Percentiles rank a stretch among this genome's conserved stretches.
Conservation (phyloP, 1,140 invertebrate species). For the Teleopsis dalmanni region DNA sequence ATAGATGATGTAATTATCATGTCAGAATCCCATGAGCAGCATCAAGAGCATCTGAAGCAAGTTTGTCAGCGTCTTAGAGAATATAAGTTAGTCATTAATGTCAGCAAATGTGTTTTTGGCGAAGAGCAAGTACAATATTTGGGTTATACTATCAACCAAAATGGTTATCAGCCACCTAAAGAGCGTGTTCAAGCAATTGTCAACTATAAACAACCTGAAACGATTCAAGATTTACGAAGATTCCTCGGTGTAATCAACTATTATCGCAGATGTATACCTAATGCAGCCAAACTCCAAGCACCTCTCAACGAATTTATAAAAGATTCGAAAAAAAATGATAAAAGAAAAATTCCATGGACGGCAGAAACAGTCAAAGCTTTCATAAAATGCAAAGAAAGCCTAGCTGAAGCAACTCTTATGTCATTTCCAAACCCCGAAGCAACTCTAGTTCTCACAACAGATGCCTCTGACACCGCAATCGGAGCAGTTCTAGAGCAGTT, state of each 20-base stretch:
- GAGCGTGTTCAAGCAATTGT: too few species aligned
- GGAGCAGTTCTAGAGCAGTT: conserved; percentile 24
- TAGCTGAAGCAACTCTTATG: conserved; percentile 16
- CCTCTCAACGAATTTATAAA: conserved; percentile 17
- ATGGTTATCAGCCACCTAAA: too few species aligned
- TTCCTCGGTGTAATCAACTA: conserved; percentile 46
- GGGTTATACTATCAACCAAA: conserved; percentile 17
- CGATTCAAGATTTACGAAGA: conserved; percentile 27
- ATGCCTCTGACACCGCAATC: conserved; percentile 23
- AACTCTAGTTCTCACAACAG: conserved; percentile 12
- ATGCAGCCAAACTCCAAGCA: conserved; percentile 21
- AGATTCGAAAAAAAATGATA: conserved; percentile 24
- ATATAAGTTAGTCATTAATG: conserved; percentile 20
- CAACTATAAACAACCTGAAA: too few species aligned
- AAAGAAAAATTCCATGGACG: conserved; percentile 10
- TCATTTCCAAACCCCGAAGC: conserved; percentile 13
- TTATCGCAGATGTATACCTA: conserved; percentile 29
- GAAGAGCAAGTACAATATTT: conserved; percentile 18
- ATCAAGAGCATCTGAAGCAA: neutral
- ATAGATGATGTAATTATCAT: conserved; percentile 5
- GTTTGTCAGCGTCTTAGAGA: neutral
- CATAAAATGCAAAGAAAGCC: conserved; percentile 22
- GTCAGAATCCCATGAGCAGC: neutral
- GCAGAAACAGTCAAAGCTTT: conserved; percentile 16
- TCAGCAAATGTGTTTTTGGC: conserved; percentile 30